Conservation (phyloP, 1,140 invertebrate genomes). For the Drosophila sulfurigaster region DNA sequence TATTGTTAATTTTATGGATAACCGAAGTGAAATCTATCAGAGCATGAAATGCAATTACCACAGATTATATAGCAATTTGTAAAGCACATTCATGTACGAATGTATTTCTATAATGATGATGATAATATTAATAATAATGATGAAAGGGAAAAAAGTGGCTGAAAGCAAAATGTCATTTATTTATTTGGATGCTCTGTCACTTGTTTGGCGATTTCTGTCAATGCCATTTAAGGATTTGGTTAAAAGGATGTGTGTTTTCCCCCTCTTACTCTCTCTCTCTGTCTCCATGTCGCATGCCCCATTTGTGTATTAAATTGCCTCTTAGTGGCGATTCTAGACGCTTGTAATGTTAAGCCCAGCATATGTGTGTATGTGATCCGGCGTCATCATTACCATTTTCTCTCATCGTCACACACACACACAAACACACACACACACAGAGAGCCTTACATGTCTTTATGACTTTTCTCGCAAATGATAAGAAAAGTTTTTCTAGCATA, state of each 20-base stretch:
- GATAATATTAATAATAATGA: not conserved
- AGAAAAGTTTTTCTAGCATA: conserved; percentile 69
- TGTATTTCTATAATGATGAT: not conserved
- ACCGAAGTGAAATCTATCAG: conserved; percentile 16
- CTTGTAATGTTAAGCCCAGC: conserved; percentile 55
- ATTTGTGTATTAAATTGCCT: conserved; percentile 39
- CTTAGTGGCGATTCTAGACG: conserved; percentile 36
- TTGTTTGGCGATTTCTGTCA: conserved; percentile 11
- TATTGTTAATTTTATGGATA: conserved; percentile 5
- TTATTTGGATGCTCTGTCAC: conserved; percentile 16
- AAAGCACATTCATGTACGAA: not conserved
- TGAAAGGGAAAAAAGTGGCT: not conserved
- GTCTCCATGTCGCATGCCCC: not conserved
- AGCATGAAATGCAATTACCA: conserved; percentile 25
- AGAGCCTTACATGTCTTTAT: conserved; percentile 61
- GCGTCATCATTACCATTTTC: conserved; percentile 78
- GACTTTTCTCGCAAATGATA: conserved; percentile 75
- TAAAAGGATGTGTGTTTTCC: not conserved
- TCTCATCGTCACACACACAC: conserved; percentile 56
- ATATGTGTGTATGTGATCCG: conserved; percentile 59
- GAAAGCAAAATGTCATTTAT: conserved; percentile 23
- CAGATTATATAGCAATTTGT: conserved; percentile 16
- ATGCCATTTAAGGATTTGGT: conserved; percentile 23
- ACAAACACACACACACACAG: conserved; percentile 35
- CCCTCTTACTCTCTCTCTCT: not conserved